These are phyloP conservation scores for Ameiurus melas DNA, from an alignment of 2,113 vertebrate genomes.

Conservation along the genomic window DNA sequence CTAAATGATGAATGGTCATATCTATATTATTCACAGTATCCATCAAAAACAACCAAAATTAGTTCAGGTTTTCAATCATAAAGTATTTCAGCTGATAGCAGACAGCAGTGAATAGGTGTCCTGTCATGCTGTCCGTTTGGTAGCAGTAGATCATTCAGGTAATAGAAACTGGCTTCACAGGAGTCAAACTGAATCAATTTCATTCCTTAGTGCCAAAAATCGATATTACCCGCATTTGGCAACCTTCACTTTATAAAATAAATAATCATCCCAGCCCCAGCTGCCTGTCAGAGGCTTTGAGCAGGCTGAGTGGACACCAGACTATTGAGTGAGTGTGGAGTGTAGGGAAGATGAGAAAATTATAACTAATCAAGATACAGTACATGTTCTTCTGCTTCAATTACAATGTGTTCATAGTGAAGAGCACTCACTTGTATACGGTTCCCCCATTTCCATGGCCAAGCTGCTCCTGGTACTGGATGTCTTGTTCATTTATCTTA, in stretches of 20 bases:
- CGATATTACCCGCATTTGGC: slow-evolving; percentile 73
- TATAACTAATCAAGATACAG: slow-evolving; percentile 16
- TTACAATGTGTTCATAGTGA: slow-evolving; percentile 21
- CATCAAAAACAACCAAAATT: neutral
- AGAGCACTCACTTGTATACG: slow-evolving; percentile 93
- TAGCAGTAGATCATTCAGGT: slow-evolving; percentile 74
- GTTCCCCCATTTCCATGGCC: slow-evolving; percentile 97
- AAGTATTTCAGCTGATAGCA: slow-evolving; percentile 85
- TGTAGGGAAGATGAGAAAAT: slow-evolving; percentile 10
- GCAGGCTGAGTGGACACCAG: slow-evolving; percentile 20
- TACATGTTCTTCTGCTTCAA: slow-evolving; percentile 13
- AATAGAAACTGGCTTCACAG: slow-evolving; percentile 58
- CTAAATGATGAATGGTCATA: no score
- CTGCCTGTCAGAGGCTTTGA: slow-evolving; percentile 10
- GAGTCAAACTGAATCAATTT: slow-evolving; percentile 62
- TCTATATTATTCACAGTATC: neutral
- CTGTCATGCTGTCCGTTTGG: slow-evolving; percentile 74
- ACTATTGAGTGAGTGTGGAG: slow-evolving; percentile 24
- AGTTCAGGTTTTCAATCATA: slow-evolving; percentile 74
- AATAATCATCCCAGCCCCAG: slow-evolving; percentile 61
- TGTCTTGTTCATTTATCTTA: slow-evolving; percentile 98
- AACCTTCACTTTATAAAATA: slow-evolving; percentile 70
- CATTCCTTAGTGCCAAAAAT: slow-evolving; percentile 72
- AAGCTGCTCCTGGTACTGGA: slow-evolving; percentile 94
- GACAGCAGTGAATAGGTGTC: slow-evolving; percentile 66